Evolutionary conservation across 2,113 vertebrate species (phyloP).

Genomic region (Lepus europaeus): DNA sequence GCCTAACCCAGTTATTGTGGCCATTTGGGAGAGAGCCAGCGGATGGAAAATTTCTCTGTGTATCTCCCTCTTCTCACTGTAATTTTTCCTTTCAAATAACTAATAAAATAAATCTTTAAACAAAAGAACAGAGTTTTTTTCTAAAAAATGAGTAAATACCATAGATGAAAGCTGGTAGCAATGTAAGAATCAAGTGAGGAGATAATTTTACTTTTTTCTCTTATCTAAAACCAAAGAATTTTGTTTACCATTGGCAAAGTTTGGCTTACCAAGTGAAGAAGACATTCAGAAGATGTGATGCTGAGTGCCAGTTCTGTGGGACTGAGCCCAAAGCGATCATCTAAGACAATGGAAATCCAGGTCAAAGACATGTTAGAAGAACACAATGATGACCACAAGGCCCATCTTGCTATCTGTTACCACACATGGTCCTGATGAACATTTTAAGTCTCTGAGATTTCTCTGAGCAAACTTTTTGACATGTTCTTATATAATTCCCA

Average conservation of each 20-base stretch:
- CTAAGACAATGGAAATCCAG: neutral
- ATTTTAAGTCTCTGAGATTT: neutral
- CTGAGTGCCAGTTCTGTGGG: neutral
- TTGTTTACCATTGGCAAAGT: constrained; percentile 19
- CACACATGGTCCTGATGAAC: neutral
- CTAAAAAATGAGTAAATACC: neutral
- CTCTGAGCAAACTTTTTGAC: neutral
- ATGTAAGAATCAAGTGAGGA: neutral
- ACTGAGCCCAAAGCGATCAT: neutral
- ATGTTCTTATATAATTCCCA: neutral
- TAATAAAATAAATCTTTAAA: no score
- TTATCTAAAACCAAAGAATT: constrained; percentile 2
- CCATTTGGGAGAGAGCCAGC: no score
- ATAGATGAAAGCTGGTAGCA: neutral
- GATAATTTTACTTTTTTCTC: constrained; percentile 42
- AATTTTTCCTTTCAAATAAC: no score
- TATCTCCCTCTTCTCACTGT: no score
- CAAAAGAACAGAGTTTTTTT: neutral
- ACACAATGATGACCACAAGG: neutral
- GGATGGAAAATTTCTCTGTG: no score
- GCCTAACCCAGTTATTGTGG: no score
- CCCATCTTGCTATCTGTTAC: neutral
- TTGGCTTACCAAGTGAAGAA: neutral
- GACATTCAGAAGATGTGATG: neutral
- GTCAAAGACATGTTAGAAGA: neutral